phyloP scores from a whole-genome alignment of 2,797 vertebrate genomes.

The Sebastes vulpes region DNA sequence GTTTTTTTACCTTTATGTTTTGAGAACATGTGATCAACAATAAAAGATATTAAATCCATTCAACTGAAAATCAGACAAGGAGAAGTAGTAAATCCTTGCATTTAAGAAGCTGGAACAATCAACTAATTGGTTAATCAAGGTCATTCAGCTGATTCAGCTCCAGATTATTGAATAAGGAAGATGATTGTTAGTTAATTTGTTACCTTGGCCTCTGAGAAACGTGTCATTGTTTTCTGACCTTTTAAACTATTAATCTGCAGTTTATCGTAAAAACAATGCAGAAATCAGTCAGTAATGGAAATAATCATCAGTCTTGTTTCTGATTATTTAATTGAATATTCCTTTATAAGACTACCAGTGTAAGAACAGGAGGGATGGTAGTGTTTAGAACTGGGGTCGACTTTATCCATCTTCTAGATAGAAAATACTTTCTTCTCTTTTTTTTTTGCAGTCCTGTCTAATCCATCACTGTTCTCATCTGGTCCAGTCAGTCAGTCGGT shows the following conservation, averaged over 20 bases:
- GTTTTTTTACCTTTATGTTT: not conserved
- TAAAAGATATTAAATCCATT: not conserved
- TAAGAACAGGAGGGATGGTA: not conserved
- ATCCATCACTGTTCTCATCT: slow-evolving; percentile 17
- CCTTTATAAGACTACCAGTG: not conserved
- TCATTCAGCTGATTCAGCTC: not conserved
- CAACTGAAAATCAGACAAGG: not conserved
- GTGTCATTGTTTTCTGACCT: not conserved
- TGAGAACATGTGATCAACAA: not conserved
- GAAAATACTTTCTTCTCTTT: not conserved
- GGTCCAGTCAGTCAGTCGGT: slow-evolving; percentile 33
- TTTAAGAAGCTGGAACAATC: not conserved
- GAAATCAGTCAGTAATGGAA: not conserved
- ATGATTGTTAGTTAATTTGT: not conserved
- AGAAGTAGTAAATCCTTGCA: not conserved
- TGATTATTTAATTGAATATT: not conserved
- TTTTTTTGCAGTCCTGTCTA: not conserved
- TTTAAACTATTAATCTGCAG: not conserved
- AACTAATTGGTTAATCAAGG: not conserved
- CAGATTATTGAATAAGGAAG: not conserved
- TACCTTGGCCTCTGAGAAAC: not conserved
- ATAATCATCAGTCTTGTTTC: not conserved
- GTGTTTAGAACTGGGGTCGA: not conserved
- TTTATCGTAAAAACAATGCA: not conserved
- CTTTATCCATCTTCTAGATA: not conserved